A percentile compares a stretch with the other conserved stretches of the same genome.
These are phyloP conservation scores for Thereva nobilitata DNA, from an alignment of 2,888 invertebrate genomes.

Conservation along the genomic window DNA sequence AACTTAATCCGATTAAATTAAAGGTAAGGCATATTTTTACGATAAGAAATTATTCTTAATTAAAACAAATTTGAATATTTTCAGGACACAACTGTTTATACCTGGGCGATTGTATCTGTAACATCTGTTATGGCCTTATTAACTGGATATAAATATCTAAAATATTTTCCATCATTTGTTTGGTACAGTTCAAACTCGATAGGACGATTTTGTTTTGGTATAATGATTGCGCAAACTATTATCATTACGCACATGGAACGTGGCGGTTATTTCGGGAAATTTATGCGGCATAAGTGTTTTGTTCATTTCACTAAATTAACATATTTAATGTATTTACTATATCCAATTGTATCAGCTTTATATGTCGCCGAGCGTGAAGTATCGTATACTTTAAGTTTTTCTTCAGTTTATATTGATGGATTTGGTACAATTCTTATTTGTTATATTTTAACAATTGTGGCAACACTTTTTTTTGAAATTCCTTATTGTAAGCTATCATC, in stretches of 20 bases:
- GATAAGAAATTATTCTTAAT: too few species aligned
- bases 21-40: too few species aligned
- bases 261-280: too few species aligned
- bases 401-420: conserved; percentile 6
- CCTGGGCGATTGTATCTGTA: not conserved
- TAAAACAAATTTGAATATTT: not conserved
- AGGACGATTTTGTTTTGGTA: too few species aligned
- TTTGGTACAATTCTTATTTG: not conserved
- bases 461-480: conserved; percentile 12
- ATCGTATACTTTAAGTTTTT: not conserved
- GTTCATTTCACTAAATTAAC: conserved; percentile 8
- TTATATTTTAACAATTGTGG: conserved; percentile 5
- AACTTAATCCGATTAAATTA: not conserved
- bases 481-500: conserved; percentile 8
- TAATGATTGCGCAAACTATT: too few species aligned
- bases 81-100: not conserved
- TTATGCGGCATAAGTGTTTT: not conserved
- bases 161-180: not conserved
- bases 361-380: not conserved
- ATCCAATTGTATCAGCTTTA: not conserved
- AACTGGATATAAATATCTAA: not conserved
- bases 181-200: too few species aligned
- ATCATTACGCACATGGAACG: too few species aligned
- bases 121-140: not conserved
- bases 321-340: conserved; percentile 14